Conservation (phyloP, 1,140 invertebrate species). For the Mercenaria mercenaria region DNA sequence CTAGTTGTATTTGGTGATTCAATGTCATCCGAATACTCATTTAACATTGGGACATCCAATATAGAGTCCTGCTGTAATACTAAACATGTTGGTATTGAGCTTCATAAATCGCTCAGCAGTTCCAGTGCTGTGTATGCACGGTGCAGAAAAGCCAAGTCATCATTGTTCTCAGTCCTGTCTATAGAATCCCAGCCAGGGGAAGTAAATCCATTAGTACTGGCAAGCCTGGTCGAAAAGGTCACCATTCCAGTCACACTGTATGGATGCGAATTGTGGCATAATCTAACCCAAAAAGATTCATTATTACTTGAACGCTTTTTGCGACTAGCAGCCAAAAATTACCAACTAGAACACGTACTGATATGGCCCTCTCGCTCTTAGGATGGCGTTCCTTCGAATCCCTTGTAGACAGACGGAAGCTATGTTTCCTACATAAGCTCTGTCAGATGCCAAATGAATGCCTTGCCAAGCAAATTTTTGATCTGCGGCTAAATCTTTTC, state of each 20-base stretch:
- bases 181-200: too few species aligned
- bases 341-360: background rate
- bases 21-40: too few species aligned
- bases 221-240: background rate
- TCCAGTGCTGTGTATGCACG: too few species aligned
- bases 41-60: too few species aligned
- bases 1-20: background rate
- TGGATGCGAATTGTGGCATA: background rate
- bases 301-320: background rate
- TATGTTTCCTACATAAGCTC: background rate
- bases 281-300: background rate
- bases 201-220: too few species aligned
- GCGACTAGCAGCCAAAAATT: background rate
- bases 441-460: background rate
- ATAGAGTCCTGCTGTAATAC: too few species aligned
- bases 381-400: background rate
- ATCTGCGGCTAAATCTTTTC: too few species aligned
- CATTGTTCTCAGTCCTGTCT: too few species aligned
- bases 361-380: background rate
- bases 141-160: too few species aligned
- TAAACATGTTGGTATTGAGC: too few species aligned
- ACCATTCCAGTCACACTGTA: background rate
- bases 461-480: too few species aligned
- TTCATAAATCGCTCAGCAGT: too few species aligned
- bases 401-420: background rate